Evolutionary conservation across 2,113 vertebrate species (phyloP).

Genomic region (Callaeas wilsoni): DNA sequence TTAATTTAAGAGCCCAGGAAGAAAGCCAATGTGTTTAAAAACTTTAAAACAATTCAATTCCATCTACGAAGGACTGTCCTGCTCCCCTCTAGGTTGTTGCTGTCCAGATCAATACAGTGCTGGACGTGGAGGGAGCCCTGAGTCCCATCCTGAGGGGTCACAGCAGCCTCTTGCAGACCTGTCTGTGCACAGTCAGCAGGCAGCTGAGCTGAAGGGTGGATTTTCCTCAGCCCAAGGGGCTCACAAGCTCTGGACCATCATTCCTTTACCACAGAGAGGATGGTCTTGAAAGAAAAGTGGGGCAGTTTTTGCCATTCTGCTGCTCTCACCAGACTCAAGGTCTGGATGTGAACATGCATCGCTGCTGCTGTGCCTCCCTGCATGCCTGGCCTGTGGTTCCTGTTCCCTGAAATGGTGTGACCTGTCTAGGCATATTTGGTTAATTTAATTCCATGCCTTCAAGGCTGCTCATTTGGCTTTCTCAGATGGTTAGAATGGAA

Average conservation of each 20-base stretch:
- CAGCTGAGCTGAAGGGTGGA: neutral
- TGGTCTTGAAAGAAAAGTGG: rapidly evolving
- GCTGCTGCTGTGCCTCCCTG: neutral
- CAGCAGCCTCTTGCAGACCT: neutral
- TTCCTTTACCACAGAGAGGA: neutral
- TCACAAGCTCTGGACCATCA: neutral
- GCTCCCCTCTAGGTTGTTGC: neutral
- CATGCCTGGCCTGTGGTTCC: neutral
- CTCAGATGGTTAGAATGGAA: neutral
- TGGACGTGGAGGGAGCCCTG: neutral
- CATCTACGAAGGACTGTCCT: neutral
- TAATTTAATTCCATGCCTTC: neutral
- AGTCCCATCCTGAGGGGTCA: neutral
- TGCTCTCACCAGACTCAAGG: rapidly evolving
- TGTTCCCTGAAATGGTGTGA: neutral
- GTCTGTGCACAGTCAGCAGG: neutral
- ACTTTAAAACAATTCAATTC: neutral
- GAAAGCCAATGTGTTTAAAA: neutral
- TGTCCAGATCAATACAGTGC: neutral
- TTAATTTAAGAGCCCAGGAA: slow-evolving; percentile 42
- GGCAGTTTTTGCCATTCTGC: neutral
- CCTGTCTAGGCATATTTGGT: neutral
- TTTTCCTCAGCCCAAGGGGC: neutral
- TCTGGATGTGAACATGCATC: neutral
- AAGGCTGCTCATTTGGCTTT: neutral